Conservation (phyloP, 2,797 vertebrate genomes). For the Enteromius radiatus region DNA sequence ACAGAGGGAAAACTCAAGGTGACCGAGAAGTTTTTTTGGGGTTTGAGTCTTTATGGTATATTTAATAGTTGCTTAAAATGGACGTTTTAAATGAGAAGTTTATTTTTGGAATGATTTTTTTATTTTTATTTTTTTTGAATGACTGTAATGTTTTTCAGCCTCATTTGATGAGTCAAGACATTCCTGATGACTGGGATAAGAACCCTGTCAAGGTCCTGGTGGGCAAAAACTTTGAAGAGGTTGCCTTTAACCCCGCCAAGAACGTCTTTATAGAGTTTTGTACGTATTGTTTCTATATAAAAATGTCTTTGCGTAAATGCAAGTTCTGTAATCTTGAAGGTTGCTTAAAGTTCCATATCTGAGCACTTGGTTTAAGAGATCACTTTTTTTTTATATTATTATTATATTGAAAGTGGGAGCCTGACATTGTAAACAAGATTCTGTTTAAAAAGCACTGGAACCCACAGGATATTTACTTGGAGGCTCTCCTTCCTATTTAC, state of each 20-base stretch:
- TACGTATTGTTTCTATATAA: conserved; percentile 74
- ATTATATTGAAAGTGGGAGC: conserved; percentile 37
- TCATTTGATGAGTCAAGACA: conserved; percentile 97
- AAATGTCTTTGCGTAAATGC: neutral
- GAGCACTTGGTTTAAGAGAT: conserved; percentile 8
- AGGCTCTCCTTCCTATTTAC: neutral
- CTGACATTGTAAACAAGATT: too few relatives aligned
- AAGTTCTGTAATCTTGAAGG: neutral
- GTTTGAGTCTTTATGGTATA: neutral
- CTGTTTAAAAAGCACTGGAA: too few relatives aligned
- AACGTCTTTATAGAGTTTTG: conserved; percentile 98
- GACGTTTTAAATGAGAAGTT: neutral
- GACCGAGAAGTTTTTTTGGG: neutral
- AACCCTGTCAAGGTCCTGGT: conserved; percentile 91
- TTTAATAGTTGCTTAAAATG: neutral
- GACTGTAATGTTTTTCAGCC: conserved; percentile 76
- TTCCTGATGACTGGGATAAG: conserved; percentile 95
- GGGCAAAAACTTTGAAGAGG: conserved; percentile 95
- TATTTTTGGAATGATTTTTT: neutral
- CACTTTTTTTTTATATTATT: too few relatives aligned
- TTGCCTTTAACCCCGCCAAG: conserved; percentile 88
- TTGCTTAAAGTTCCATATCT: neutral
- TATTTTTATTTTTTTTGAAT: too few relatives aligned
- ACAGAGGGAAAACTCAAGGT: conserved; percentile 96
- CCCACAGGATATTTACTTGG: neutral